phyloP scores from a whole-genome alignment of 2,888 invertebrate genomes.

The Phyto melanocephala region DNA sequence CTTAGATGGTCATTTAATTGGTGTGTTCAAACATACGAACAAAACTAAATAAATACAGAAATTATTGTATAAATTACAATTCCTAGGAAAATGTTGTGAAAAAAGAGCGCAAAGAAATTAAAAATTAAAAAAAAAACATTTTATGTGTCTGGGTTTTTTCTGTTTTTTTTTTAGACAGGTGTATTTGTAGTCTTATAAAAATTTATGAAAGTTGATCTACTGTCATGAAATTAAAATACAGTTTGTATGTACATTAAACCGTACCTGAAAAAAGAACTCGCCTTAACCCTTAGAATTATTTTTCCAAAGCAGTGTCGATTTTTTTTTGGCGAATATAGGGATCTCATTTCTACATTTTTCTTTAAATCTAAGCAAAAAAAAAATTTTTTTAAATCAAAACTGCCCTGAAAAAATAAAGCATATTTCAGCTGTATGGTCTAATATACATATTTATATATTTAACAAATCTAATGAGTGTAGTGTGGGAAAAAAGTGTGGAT shows the following conservation, averaged over 20 bases:
- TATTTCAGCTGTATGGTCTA: too few relatives aligned
- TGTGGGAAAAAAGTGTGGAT: too few relatives aligned
- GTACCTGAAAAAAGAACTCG: too few relatives aligned
- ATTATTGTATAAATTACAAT: constrained; percentile 54
- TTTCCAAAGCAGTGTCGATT: too few relatives aligned
- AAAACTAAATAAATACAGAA: neutral
- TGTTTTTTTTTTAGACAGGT: constrained; percentile 34
- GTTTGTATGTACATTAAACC: neutral
- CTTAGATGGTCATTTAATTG: constrained; percentile 61
- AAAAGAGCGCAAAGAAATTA: neutral
- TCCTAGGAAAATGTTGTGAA: constrained; percentile 44
- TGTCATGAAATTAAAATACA: constrained; percentile 30
- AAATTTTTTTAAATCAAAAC: too few relatives aligned
- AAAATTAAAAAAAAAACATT: constrained; percentile 3
- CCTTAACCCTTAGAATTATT: too few relatives aligned
- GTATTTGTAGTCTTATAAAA: constrained; percentile 6
- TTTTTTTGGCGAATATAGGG: too few relatives aligned
- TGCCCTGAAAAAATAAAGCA: too few relatives aligned
- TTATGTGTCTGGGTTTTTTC: constrained; percentile 21
- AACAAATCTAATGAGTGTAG: too few relatives aligned
- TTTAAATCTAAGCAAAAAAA: too few relatives aligned
- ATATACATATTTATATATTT: too few relatives aligned
- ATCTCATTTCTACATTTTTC: too few relatives aligned
- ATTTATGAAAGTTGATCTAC: constrained; percentile 58
- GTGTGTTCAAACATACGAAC: neutral